A percentile compares a stretch with the other conserved stretches of the same genome.
These are phyloP conservation scores for Scelioninae gen. 1 DNA, from an alignment of 2,888 invertebrate genomes.

Conservation along the genomic window DNA sequence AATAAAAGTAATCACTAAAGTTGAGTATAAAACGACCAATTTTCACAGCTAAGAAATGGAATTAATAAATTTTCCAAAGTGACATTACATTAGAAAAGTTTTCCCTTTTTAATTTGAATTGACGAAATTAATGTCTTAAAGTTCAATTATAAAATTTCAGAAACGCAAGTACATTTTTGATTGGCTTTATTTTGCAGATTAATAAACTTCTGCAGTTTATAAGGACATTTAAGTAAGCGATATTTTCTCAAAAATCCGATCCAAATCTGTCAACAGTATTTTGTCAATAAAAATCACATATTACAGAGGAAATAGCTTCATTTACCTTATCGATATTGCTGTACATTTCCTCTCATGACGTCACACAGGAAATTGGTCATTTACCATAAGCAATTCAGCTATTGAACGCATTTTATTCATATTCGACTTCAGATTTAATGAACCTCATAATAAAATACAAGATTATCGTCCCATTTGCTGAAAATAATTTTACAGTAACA, in stretches of 20 bases:
- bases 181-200: not conserved
- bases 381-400: constrained; percentile 27
- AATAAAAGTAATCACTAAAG: too few species aligned
- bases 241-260: not conserved
- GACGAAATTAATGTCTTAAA: too few species aligned
- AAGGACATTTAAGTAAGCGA: not conserved
- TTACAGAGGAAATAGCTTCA: constrained; percentile 22
- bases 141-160: too few species aligned
- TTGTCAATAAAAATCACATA: constrained; percentile 22
- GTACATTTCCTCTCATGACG: constrained; percentile 41
- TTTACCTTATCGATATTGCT: constrained; percentile 40
- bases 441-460: not conserved
- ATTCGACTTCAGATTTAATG: constrained; percentile 25
- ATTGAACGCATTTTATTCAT: constrained; percentile 8
- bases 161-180: too few species aligned
- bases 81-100: too few species aligned
- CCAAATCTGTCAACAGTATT: constrained; percentile 28
- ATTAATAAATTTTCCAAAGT: too few species aligned
- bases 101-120: too few species aligned
- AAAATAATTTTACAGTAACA: too few species aligned
- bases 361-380: constrained; percentile 28
- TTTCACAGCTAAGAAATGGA: too few species aligned
- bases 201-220: not conserved
- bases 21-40: too few species aligned
- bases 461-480: constrained; percentile 9